Conservation (phyloP, 2,888 invertebrate genomes). For the Drosophila anomalata region DNA sequence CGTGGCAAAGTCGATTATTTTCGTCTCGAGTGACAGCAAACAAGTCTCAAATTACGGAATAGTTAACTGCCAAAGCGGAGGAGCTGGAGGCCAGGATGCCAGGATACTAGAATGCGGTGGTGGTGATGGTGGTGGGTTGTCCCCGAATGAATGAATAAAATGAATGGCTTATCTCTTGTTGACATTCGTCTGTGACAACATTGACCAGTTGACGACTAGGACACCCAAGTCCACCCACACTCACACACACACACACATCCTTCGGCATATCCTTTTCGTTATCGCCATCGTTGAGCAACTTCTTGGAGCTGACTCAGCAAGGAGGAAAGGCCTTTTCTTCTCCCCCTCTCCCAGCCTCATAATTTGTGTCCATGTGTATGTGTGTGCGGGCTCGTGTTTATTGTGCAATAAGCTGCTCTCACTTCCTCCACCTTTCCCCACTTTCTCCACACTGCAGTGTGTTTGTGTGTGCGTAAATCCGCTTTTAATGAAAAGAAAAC, state of each 20-base stretch:
- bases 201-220: conserved; percentile 70
- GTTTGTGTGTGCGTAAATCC: conserved; percentile 70
- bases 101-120: background rate
- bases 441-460: conserved; percentile 2
- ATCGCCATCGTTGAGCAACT: conserved; percentile 58
- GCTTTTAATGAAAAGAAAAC: conserved; percentile 80
- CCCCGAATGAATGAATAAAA: conserved; percentile 74
- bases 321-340: conserved; percentile 37
- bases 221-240: conserved; percentile 4
- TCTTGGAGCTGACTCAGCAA: conserved; percentile 69
- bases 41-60: conserved; percentile 77
- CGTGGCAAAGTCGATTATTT: conserved; percentile 77
- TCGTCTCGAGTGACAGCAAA: conserved; percentile 77
- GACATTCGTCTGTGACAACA: conserved; percentile 80
- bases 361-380: conserved; percentile 42
- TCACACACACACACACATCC: conserved; percentile 14
- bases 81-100: background rate
- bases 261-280: conserved; percentile 53
- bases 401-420: conserved; percentile 72
- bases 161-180: conserved; percentile 80
- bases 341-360: conserved; percentile 29
- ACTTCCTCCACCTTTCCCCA: conserved; percentile 33
- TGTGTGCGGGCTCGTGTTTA: conserved; percentile 60
- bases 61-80: conserved; percentile 61
- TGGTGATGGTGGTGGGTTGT: conserved; percentile 13